Base-by-base conservation (phyloP, 2,888 invertebrate species). In the Herminia tarsipennalis region DNA sequence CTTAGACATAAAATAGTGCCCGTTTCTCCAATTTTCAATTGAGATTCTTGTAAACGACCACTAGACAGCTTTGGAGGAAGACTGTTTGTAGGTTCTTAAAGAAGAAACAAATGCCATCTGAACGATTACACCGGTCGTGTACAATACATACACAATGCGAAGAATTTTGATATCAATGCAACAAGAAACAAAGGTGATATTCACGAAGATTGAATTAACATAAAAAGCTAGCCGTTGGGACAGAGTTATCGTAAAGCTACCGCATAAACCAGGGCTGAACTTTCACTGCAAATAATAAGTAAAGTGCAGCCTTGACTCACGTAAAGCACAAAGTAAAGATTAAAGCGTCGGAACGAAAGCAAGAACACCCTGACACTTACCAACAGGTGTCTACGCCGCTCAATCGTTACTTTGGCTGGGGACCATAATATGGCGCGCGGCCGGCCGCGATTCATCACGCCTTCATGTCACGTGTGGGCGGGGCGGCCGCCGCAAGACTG, bases 41-140 rank as follows among this genome's bases (percentile, higher is more conserved):
- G 81, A 51, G 88, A 81, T 69, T 93, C 92, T 81, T 93, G 92
- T 59, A 93, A 84, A 51, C 92, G 92, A 85, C 83, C 85, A 69
- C 92, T 92, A 78, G 93, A 92, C 65, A 94, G 84, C 77, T 93
- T 93, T 48, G 94, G 95, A 56, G 93, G 92, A 61, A 94, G 93
- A 77, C 94, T 94, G 76, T 94, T 94, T 60, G 94, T 94, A 5
- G 94, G 94, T 78, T 94, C 94, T 95, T 87, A 69, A 87, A 83
- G 76, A 77, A 76, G 73, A 81, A 74, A 69, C 60, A 66, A 48
- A 60, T 32, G 42, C 59, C 52, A 62, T 62, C 62, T 66, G 56
- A 63, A 57, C 65, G 24, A 69, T 62, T 33, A 49, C 53, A 55
- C 55, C 57, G 37, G 52, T 16, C 45, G 44, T 59, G 56, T 55